Evolutionary conservation across 2,113 vertebrate species (phyloP).

Genomic region (Trogon surrucura): DNA sequence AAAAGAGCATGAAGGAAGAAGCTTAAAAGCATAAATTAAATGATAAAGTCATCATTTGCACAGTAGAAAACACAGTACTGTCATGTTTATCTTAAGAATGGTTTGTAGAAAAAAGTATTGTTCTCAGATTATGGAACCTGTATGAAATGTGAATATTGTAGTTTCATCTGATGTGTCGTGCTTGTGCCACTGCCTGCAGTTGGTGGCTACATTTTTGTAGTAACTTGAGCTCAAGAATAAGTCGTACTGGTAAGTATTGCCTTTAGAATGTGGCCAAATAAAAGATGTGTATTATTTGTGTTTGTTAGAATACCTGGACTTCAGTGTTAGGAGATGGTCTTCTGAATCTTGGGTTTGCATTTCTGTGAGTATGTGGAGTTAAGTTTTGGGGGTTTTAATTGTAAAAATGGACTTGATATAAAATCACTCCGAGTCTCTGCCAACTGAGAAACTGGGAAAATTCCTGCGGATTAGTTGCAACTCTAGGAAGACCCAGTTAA

Average conservation of each 20-base stretch:
- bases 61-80: background rate
- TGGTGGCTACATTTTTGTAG: background rate
- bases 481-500: background rate
- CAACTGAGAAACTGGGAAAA: background rate
- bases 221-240: background rate
- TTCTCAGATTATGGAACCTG: background rate
- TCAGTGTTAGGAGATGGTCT: background rate
- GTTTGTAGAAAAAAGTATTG: background rate
- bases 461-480: background rate
- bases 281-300: background rate
- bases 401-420: background rate
- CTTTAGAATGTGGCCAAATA: background rate
- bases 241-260: background rate
- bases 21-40: background rate
- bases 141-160: background rate
- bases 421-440: background rate
- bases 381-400: background rate
- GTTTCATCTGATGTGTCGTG: accelerated
- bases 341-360: background rate
- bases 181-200: background rate
- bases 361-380: background rate
- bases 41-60: background rate
- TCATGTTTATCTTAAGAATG: background rate
- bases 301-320: background rate
- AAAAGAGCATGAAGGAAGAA: background rate